Conservation (phyloP, 2,888 invertebrate species). For the Heliconius hortense region DNA sequence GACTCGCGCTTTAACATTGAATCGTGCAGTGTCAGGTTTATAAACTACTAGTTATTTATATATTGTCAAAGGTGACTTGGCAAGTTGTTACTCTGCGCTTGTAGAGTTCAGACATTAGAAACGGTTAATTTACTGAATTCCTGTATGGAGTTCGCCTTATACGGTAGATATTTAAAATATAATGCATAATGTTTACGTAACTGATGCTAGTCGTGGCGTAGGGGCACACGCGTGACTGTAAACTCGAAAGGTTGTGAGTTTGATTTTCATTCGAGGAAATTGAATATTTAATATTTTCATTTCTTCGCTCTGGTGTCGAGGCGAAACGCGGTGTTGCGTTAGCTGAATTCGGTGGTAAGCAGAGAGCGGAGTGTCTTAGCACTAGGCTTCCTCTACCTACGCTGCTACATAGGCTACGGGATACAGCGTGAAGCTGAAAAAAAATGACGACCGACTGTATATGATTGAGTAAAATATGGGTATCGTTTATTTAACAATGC, state of each 20-base stretch:
- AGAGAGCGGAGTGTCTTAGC: too few relatives aligned
- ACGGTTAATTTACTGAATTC: constrained; percentile 16
- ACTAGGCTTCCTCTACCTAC: neutral
- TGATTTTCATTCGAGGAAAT: too few relatives aligned
- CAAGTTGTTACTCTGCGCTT: constrained; percentile 3
- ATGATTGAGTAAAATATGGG: neutral
- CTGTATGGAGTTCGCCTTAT: constrained; percentile 10
- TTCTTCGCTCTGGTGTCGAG: too few relatives aligned
- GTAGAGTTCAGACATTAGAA: constrained; percentile 4
- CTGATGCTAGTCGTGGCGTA: neutral
- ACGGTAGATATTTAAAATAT: neutral
- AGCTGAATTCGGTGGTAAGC: too few relatives aligned
- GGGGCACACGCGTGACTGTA: too few relatives aligned
- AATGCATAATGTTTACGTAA: constrained; percentile 8
- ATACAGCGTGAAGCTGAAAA: too few relatives aligned
- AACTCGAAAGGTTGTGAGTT: too few relatives aligned
- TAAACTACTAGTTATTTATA: constrained; percentile 6
- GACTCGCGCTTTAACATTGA: constrained; percentile 6
- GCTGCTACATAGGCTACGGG: too few relatives aligned
- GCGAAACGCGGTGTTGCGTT: too few relatives aligned
- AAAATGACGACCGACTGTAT: too few relatives aligned
- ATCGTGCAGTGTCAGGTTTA: constrained; percentile 9
- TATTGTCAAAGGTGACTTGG: constrained; percentile 6
- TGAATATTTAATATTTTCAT: too few relatives aligned
- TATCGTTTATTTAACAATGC: neutral